Percentiles rank a stretch among this genome's conserved stretches.
These are phyloP conservation scores for Drosophila seguyi DNA, from an alignment of 1,140 invertebrate genomes.

Conservation along the genomic window DNA sequence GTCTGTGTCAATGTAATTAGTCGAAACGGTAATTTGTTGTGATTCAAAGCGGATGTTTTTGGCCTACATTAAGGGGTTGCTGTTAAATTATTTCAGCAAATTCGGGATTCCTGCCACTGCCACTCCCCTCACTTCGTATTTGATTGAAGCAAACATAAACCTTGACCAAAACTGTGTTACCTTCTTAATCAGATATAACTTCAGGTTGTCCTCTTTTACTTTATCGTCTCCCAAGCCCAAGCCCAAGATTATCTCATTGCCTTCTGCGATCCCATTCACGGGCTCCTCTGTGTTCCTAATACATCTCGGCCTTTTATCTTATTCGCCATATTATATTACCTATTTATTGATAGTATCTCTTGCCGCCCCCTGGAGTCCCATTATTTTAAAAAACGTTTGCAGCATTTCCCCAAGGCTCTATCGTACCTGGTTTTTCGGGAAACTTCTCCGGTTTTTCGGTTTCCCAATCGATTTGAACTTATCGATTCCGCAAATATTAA, in stretches of 20 bases:
- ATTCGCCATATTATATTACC: not conserved
- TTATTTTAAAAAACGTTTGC: not conserved
- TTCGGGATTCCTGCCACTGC: not conserved
- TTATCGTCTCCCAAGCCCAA: constrained; percentile 9
- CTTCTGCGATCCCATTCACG: not conserved
- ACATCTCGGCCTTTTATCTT: not conserved
- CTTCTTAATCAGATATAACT: not conserved
- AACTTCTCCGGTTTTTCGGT: not conserved
- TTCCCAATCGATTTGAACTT: constrained; percentile 47
- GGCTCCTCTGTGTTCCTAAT: not conserved
- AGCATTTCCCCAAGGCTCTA: constrained; percentile 4
- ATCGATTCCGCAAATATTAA: constrained; percentile 58
- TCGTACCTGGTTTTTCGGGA: not conserved
- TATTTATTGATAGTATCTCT: not conserved
- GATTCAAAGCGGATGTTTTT: constrained; percentile 25
- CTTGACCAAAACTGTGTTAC: constrained; percentile 3
- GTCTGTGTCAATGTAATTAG: constrained; percentile 31
- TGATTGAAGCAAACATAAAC: not conserved
- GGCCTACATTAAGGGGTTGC: constrained; percentile 7
- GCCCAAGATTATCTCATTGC: not conserved
- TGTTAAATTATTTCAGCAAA: not conserved
- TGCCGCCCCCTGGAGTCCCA: not conserved
- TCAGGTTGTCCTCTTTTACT: constrained; percentile 8
- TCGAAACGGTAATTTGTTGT: constrained; percentile 27
- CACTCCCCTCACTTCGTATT: not conserved